A percentile compares a stretch with the other conserved stretches of the same genome.
phyloP scores from a whole-genome alignment of 2,888 invertebrate species.

The Palloptera scutellata region DNA sequence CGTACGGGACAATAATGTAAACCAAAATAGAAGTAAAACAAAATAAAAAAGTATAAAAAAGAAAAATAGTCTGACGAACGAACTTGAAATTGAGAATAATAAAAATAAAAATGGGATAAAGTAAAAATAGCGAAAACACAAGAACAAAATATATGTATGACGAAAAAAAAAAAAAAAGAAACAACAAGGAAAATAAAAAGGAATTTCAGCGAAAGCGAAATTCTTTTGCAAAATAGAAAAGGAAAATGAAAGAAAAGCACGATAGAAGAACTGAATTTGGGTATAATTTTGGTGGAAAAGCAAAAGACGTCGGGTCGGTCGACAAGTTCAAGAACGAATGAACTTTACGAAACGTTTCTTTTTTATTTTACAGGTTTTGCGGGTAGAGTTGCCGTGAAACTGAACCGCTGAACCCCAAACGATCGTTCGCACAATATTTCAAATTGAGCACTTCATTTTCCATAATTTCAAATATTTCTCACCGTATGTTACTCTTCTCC shows the following conservation, averaged over 20 bases:
- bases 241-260: not conserved
- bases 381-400: no score
- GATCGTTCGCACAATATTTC: no score
- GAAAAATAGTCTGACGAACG: slow-evolving; percentile 36
- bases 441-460: no score
- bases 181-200: slow-evolving; percentile 20
- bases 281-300: no score
- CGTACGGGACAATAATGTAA: slow-evolving; percentile 29
- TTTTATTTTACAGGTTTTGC: no score
- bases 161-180: slow-evolving; percentile 38
- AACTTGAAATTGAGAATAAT: slow-evolving; percentile 38
- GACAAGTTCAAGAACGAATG: no score
- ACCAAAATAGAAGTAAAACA: slow-evolving; percentile 29
- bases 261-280: not conserved
- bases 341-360: no score
- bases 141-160: slow-evolving; percentile 28
- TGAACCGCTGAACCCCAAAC: no score
- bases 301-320: no score
- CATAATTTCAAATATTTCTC: no score
- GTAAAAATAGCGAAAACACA: slow-evolving; percentile 29
- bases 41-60: slow-evolving; percentile 26
- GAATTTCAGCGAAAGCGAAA: slow-evolving; percentile 42
- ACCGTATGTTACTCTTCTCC: no score
- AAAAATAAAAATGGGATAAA: slow-evolving; percentile 34
- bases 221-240: slow-evolving; percentile 25